Conservation (phyloP, 1,140 invertebrate species). For the Lysiphlebus fabarum region DNA sequence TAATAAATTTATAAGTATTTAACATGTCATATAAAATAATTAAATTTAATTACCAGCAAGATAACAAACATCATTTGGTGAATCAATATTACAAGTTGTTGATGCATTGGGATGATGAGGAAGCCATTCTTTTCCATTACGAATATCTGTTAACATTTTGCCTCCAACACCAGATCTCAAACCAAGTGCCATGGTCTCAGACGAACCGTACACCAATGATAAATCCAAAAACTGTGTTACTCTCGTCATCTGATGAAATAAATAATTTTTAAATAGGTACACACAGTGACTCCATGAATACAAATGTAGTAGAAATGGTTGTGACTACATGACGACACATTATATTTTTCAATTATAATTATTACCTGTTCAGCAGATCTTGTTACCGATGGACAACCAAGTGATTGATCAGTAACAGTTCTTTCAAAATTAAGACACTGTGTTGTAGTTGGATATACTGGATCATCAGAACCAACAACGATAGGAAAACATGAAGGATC, state of each 20-base stretch:
- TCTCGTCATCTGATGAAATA: slow-evolving; percentile 63
- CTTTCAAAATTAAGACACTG: slow-evolving; percentile 75
- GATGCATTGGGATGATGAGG: slow-evolving; percentile 61
- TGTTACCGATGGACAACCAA: slow-evolving; percentile 58
- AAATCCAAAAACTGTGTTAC: slow-evolving; percentile 82
- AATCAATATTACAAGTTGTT: slow-evolving; percentile 57
- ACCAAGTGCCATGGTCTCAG: slow-evolving; percentile 59
- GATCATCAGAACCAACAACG: slow-evolving; percentile 76
- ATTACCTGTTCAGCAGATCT: slow-evolving; percentile 73
- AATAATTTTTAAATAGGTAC: too few relatives aligned
- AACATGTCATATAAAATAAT: slow-evolving; percentile 10
- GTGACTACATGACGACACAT: too few relatives aligned
- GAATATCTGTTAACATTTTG: slow-evolving; percentile 61
- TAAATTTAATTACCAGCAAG: slow-evolving; percentile 57
- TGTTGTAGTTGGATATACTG: slow-evolving; percentile 63
- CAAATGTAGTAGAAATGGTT: too few relatives aligned
- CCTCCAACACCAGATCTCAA: slow-evolving; percentile 67
- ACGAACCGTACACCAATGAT: slow-evolving; percentile 81
- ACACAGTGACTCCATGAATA: too few relatives aligned
- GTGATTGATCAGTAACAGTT: slow-evolving; percentile 49
- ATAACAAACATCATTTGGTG: slow-evolving; percentile 64
- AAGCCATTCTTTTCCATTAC: slow-evolving; percentile 66
- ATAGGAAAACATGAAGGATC: slow-evolving; percentile 79
- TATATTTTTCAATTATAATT: too few relatives aligned
- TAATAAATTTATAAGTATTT: background rate